Percentiles rank a stretch among this genome's conserved stretches.
Evolutionary conservation across 2,888 invertebrate genomes (phyloP).

Genomic region (Malthinus flaveolus): DNA sequence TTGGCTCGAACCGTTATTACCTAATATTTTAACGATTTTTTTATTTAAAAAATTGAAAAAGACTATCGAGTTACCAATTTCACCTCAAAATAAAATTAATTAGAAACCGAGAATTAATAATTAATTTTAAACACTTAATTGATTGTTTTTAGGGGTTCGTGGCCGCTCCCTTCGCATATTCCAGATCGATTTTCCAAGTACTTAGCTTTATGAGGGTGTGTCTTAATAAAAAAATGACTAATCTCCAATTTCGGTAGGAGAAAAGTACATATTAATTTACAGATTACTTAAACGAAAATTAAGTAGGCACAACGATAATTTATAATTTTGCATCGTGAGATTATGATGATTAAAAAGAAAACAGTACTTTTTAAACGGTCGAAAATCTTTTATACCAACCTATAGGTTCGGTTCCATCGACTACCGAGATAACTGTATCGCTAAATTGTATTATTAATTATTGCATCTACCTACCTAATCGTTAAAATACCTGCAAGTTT

Average conservation of each 20-base stretch:
- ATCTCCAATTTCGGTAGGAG: conserved; percentile 1
- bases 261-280: conserved; percentile 1
- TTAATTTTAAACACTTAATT: neutral
- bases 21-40: too few species aligned
- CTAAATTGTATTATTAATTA: conserved; percentile 16
- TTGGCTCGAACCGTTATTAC: too few species aligned
- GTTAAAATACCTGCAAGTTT: conserved; percentile 14
- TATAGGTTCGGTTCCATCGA: conserved; percentile 14
- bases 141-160: neutral
- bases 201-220: neutral
- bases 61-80: neutral
- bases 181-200: neutral
- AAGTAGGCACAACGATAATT: too few species aligned
- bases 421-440: conserved; percentile 13
- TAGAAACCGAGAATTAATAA: too few species aligned
- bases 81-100: neutral
- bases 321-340: neutral
- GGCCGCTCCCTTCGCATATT: neutral
- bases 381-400: conserved; percentile 1
- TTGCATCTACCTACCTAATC: conserved; percentile 9
- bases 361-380: neutral
- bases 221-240: conserved; percentile 2
- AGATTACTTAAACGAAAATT: conserved; percentile 1
- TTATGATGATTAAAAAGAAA: neutral
- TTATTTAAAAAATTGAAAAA: neutral